Evolutionary conservation across 1,140 invertebrate species (phyloP), one percentile per base, ranked within the genome.

Genomic region (Watersipora subatra): DNA sequence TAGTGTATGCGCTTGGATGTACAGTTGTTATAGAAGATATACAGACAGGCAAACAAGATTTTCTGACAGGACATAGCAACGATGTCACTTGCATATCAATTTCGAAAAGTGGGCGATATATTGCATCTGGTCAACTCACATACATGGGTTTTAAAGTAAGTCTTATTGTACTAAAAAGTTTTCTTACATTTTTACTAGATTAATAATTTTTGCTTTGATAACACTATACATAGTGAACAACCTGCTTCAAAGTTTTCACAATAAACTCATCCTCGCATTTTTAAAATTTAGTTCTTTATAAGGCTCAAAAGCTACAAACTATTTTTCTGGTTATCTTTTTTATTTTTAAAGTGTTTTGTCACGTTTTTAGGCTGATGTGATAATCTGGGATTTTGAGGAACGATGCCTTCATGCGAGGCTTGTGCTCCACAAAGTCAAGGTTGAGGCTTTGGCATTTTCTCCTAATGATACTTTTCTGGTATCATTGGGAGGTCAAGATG

Each of bases 71-170:
- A 0, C 92, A 94, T 73, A 87, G 87, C 0, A 90, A 93, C 79
- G 84, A 85, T 57, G 87, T 96, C 34, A 88, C 90, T 0, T 86
- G 89, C 28, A 78, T 96, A 17, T 86, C 87, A 64, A 73, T 94
- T 3, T 93, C 91, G 57, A 83, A 84, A 1, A 83, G 84, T 68
- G 92, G 92, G 55, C 86, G 86, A 27, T 90, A 86, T 71, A 79
- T 95, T 30, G 92, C 89, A 24, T 91, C 91, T 12, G 92, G 92
- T 0, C 90, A 93, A 78, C 85, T 89, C 15, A 94, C 89, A 73
- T 87, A 92, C 72, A 89, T 91, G 75, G 92, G 91, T 2, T 93
- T 93, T 75, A 91, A 90, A 80, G 87, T 88, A 74, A 65, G n/a
- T n/a, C n/a, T n/a, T n/a, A n/a, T n/a, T n/a, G n/a, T n/a, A n/a